Evolutionary conservation across 2,113 vertebrate species (phyloP).

Genomic region (Stegostoma tigrinum): DNA sequence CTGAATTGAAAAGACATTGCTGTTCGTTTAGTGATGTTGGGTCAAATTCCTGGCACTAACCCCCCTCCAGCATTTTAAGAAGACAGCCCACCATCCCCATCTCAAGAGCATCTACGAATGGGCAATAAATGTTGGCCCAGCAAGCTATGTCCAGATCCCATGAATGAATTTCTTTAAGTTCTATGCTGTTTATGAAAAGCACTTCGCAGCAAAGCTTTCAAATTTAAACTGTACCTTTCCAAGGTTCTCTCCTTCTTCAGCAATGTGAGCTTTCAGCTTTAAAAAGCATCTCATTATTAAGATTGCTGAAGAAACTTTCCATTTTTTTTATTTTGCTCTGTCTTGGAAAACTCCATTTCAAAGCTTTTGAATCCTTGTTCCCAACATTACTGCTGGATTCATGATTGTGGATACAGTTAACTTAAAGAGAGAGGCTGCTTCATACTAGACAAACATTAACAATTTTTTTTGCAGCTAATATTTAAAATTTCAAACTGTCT

Average conservation of each 20-base stretch:
- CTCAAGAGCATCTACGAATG: too few species aligned
- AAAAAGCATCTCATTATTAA: neutral
- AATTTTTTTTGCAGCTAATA: neutral
- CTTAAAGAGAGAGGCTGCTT: neutral
- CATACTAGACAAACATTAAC: neutral
- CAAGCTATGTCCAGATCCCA: too few species aligned
- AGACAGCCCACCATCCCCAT: too few species aligned
- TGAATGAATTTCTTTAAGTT: too few species aligned
- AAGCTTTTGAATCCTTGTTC: neutral
- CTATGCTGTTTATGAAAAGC: too few species aligned
- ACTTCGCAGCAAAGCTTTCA: neutral
- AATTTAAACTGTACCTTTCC: neutral
- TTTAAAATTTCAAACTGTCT: neutral
- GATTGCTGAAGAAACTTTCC: neutral
- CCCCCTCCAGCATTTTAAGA: too few species aligned
- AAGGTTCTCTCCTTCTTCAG: neutral
- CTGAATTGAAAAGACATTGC: too few species aligned
- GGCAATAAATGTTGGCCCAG: too few species aligned
- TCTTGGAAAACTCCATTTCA: neutral
- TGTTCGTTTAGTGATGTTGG: too few species aligned
- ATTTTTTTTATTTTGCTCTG: neutral
- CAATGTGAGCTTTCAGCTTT: neutral
- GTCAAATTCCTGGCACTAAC: too few species aligned
- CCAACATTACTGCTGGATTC: neutral
- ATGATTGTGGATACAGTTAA: neutral